Evolutionary conservation across 2,113 vertebrate species (phyloP).

Genomic region (Aix galericulata): DNA sequence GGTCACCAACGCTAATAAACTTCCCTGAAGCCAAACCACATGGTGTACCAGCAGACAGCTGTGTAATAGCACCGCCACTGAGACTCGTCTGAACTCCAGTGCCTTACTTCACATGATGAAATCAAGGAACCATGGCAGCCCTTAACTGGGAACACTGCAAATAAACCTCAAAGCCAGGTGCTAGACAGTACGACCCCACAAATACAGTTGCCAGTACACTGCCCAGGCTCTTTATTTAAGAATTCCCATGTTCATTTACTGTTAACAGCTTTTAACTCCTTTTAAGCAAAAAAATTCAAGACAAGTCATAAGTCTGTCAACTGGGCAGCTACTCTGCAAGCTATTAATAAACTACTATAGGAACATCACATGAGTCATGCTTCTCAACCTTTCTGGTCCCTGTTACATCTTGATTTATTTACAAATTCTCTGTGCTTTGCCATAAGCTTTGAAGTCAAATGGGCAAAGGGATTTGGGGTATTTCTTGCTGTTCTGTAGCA

Average conservation of each 20-base stretch:
- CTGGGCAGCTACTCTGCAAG: not conserved
- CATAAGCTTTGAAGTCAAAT: not conserved
- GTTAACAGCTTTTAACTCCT: not conserved
- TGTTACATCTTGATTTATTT: not conserved
- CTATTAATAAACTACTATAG: slow-evolving; percentile 59
- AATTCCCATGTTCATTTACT: not conserved
- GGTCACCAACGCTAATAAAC: slow-evolving; percentile 42
- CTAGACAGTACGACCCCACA: not conserved
- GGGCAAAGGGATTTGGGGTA: not conserved
- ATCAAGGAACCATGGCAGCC: not conserved
- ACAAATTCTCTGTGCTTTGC: not conserved
- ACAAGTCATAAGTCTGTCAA: not conserved
- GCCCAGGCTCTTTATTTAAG: not conserved
- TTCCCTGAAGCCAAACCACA: slow-evolving; percentile 42
- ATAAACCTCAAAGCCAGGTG: not conserved
- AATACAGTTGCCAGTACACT: not conserved
- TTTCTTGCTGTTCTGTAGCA: not conserved
- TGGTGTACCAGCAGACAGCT: not conserved
- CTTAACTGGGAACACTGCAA: not conserved
- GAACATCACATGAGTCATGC: slow-evolving; percentile 39
- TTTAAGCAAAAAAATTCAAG: slow-evolving; percentile 13
- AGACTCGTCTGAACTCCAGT: not conserved
- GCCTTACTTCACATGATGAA: not conserved
- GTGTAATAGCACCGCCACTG: not conserved
- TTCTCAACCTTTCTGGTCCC: slow-evolving; percentile 7